Evolutionary conservation across 1,140 invertebrate genomes (phyloP).

Genomic region (Anastatus disparis): DNA sequence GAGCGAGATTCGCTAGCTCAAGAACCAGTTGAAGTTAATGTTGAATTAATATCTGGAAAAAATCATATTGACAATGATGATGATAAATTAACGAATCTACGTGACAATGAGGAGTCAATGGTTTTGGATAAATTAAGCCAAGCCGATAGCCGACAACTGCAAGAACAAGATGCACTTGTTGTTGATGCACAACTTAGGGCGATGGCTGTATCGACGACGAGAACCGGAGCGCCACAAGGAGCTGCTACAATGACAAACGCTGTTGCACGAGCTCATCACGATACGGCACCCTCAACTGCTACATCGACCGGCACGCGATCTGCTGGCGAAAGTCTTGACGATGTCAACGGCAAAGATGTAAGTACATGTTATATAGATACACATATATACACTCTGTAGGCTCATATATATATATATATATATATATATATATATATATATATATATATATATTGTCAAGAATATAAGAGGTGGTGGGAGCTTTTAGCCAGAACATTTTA

Average conservation of each 20-base stretch:
- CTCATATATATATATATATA: background rate
- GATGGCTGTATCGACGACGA: slow-evolving; percentile 34
- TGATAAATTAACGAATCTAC: no score
- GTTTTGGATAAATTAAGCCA: slow-evolving; percentile 46
- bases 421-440: no score
- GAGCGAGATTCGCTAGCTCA: background rate
- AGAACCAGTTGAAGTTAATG: background rate
- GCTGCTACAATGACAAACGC: slow-evolving; percentile 35
- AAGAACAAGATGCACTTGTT: slow-evolving; percentile 27
- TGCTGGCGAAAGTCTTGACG: slow-evolving; percentile 47
- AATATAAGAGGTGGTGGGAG: no score
- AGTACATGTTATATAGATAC: slow-evolving; percentile 42
- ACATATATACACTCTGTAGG: background rate
- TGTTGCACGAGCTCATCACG: slow-evolving; percentile 53
- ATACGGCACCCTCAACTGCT: slow-evolving; percentile 57
- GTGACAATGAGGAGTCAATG: background rate
- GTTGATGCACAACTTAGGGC: slow-evolving; percentile 38
- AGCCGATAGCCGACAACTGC: slow-evolving; percentile 51
- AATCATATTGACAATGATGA: no score
- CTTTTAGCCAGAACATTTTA: no score
- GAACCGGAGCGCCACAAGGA: background rate
- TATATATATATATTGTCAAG: no score
- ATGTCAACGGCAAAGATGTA: slow-evolving; percentile 50
- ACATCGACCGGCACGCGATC: slow-evolving; percentile 52
- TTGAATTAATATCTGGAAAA: background rate